Conservation (phyloP, 2,888 invertebrate species). For the Amphipoea oculea region DNA sequence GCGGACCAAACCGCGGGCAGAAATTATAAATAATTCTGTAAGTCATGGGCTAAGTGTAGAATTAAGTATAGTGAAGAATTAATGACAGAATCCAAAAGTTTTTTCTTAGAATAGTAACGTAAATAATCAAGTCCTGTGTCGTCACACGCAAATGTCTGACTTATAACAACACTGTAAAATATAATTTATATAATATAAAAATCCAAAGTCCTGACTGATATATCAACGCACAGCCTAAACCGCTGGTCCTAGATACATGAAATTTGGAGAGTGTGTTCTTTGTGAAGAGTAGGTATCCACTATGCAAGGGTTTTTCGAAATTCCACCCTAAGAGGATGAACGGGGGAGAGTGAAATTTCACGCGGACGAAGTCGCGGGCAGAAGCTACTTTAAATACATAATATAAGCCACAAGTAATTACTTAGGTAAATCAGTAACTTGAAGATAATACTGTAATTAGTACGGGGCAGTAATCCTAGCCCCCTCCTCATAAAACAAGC, state of each 20-base stretch:
- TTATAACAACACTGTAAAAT: not conserved
- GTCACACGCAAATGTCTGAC: too few relatives aligned
- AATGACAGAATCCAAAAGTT: not conserved
- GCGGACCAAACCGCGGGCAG: not conserved
- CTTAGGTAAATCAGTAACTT: not conserved
- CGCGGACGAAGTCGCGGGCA: too few relatives aligned
- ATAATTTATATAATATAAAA: not conserved
- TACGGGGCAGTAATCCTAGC: not conserved
- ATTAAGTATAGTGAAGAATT: not conserved
- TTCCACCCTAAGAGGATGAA: too few relatives aligned
- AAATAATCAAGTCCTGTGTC: not conserved
- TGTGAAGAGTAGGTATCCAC: too few relatives aligned
- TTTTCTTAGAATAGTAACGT: not conserved
- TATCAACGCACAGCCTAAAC: too few relatives aligned
- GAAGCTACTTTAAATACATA: not conserved
- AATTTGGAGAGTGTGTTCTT: too few relatives aligned
- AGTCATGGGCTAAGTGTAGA: not conserved
- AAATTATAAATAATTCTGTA: not conserved
- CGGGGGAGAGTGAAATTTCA: too few relatives aligned
- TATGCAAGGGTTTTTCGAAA: too few relatives aligned
- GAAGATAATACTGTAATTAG: not conserved
- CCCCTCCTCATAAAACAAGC: too few relatives aligned
- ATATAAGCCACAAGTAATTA: not conserved
- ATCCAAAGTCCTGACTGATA: too few relatives aligned
- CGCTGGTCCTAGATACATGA: too few relatives aligned